Percentiles rank a stretch among this genome's conserved stretches.
Evolutionary conservation across 2,888 invertebrate species (phyloP).

Genomic region (Vannuccia rotundouncinata): DNA sequence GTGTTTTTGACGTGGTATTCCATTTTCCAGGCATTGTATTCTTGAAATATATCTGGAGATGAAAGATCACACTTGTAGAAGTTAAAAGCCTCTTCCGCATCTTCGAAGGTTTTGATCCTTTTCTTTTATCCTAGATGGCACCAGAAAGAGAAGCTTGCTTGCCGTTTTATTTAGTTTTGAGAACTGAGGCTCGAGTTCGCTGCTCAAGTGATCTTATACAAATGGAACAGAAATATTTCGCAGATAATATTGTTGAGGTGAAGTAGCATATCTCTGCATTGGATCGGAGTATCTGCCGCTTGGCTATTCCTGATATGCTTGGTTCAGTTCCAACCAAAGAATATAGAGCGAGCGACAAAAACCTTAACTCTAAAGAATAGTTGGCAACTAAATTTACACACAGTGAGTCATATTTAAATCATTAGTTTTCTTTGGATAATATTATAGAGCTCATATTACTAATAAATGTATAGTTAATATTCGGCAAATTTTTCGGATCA

Average conservation of each 20-base stretch:
- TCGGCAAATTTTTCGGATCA: neutral
- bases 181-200: neutral
- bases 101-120: neutral
- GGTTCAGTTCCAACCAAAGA: neutral
- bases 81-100: neutral
- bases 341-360: too few relatives aligned
- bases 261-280: slow-evolving; percentile 23
- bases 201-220: slow-evolving; percentile 23
- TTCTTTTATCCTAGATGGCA: neutral
- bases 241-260: slow-evolving; percentile 21
- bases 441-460: too few relatives aligned
- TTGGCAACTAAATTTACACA: too few relatives aligned
- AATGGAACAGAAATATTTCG: neutral
- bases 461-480: too few relatives aligned
- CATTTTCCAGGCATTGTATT: slow-evolving; percentile 22
- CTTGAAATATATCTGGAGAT: slow-evolving; percentile 31
- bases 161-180: neutral
- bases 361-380: too few relatives aligned
- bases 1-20: neutral
- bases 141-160: neutral
- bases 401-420: too few relatives aligned
- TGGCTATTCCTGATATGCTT: neutral
- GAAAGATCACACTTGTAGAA: slow-evolving; percentile 25
- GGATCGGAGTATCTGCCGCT: neutral
- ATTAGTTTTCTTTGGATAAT: too few relatives aligned